Conservation (phyloP, 2,888 invertebrate genomes). For the Globia sparganii region DNA sequence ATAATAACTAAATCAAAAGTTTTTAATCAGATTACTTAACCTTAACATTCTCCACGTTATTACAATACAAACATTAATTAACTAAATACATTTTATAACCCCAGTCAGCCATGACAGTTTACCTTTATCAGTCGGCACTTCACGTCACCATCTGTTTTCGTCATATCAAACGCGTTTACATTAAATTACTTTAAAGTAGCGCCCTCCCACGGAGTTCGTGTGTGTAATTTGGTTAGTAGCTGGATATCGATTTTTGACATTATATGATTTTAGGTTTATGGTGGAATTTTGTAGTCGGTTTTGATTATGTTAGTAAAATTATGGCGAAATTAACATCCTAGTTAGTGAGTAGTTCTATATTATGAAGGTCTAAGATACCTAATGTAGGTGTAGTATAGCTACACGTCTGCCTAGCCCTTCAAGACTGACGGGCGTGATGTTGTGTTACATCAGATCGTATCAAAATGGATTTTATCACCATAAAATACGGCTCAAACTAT, state of each 20-base stretch:
- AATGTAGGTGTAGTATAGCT: neutral
- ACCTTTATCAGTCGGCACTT: constrained; percentile 63
- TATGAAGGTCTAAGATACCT: neutral
- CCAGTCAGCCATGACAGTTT: constrained; percentile 46
- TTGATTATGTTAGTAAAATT: constrained; percentile 5
- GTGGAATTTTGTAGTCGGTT: neutral
- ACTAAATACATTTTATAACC: constrained; percentile 40
- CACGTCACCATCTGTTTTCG: constrained; percentile 60
- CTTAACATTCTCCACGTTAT: constrained; percentile 18
- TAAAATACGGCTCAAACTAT: neutral
- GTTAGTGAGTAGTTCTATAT: neutral
- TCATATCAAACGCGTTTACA: constrained; percentile 51
- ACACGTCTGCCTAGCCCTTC: neutral
- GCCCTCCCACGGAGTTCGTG: constrained; percentile 63
- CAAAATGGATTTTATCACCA: neutral
- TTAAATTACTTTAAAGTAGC: constrained; percentile 49
- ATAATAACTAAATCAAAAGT: neutral
- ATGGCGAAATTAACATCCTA: neutral
- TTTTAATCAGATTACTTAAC: constrained; percentile 26
- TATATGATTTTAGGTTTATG: neutral
- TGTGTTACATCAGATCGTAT: neutral
- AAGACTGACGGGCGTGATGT: neutral
- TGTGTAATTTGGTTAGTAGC: constrained; percentile 43
- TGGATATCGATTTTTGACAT: constrained; percentile 17
- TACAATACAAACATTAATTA: constrained; percentile 39